Evolutionary conservation across 2,888 invertebrate species (phyloP).

Genomic region (Trissolcus brochymenae): DNA sequence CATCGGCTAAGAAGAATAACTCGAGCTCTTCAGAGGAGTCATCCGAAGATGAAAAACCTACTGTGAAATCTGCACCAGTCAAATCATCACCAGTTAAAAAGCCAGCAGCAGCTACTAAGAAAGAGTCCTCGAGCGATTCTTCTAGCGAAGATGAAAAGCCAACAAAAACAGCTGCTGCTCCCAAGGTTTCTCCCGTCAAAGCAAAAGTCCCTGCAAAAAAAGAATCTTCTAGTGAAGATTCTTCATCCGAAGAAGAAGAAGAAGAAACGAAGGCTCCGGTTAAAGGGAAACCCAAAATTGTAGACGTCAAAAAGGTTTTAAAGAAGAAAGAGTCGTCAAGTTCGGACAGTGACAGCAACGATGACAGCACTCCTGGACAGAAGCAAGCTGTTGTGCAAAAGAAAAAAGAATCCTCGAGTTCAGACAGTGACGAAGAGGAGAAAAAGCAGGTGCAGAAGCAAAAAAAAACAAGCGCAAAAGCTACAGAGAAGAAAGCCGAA

Average conservation of each 20-base stretch:
- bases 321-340: slow-evolving; percentile 69
- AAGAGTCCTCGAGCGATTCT: slow-evolving; percentile 49
- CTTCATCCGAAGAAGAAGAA: slow-evolving; percentile 19
- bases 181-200: slow-evolving; percentile 57
- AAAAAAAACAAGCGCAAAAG: slow-evolving; percentile 26
- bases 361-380: slow-evolving; percentile 60
- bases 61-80: slow-evolving; percentile 1
- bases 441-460: slow-evolving; percentile 2
- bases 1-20: slow-evolving; percentile 34
- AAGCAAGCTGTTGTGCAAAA: background rate
- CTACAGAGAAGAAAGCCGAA: slow-evolving; percentile 61
- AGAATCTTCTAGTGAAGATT: slow-evolving; percentile 33
- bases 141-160: slow-evolving; percentile 58
- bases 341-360: slow-evolving; percentile 64
- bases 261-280: slow-evolving; percentile 33
- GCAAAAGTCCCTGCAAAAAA: slow-evolving; percentile 13
- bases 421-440: slow-evolving; percentile 68
- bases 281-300: slow-evolving; percentile 4
- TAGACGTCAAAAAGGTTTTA: slow-evolving; percentile 5
- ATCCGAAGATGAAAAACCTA: slow-evolving; percentile 62
- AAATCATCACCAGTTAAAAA: slow-evolving; percentile 16
- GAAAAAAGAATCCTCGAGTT: slow-evolving; percentile 63
- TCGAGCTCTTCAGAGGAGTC: slow-evolving; percentile 61
- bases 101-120: slow-evolving; percentile 1
- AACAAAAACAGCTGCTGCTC: slow-evolving; percentile 33